Evolutionary conservation across 1,140 invertebrate genomes (phyloP), one percentile per base, ranked within the genome.

Genomic region (Zaprionus kolodkinae): DNA sequence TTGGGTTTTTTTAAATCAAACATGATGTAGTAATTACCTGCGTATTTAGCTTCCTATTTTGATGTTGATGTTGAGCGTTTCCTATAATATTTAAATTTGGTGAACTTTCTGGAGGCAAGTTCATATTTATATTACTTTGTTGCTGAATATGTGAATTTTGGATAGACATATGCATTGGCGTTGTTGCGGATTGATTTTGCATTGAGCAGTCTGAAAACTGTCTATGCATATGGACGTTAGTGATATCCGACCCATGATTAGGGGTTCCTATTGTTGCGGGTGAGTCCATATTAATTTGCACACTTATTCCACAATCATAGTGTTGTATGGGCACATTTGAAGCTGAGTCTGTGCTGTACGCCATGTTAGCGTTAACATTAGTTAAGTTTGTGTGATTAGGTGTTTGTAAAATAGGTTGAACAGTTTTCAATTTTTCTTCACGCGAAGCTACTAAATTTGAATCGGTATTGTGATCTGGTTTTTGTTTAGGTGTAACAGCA

Each of bases 231-330:
- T 93, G 72, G 1, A 91, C 91, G 25, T 93, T 93, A 79, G 95
- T 87, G 93, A 96, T 95, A 78, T 95, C 95, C 78, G 96, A 95
- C 84, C 96, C 96, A 56, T 96, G 96, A 13, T 96, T 95, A 91
- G 98, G 96, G 38, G 96, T 97, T 0, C 96, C 96, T 65, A 98
- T 97, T 21, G 96, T 97, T 0, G 96, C 96, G 0, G 97, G 97
- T 0, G 97, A 98, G 84, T 98, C 97, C 60, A 98, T 93, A 5
- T 96, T 96, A 27, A 98, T 92, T 85, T 97, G 97, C 0, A 97
- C 96, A 92, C 97, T 97, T 59, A 98, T 93, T 72, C 97, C 97
- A 79, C 96, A 97, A 68, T 95, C 94, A 81, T 97, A 97, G 45
- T 93, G 91, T n/a, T 96, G 96, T 68, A 96, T 97, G 84, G 97